Base-by-base conservation (phyloP, 2,113 vertebrate species). In the Phocoena phocoena region DNA sequence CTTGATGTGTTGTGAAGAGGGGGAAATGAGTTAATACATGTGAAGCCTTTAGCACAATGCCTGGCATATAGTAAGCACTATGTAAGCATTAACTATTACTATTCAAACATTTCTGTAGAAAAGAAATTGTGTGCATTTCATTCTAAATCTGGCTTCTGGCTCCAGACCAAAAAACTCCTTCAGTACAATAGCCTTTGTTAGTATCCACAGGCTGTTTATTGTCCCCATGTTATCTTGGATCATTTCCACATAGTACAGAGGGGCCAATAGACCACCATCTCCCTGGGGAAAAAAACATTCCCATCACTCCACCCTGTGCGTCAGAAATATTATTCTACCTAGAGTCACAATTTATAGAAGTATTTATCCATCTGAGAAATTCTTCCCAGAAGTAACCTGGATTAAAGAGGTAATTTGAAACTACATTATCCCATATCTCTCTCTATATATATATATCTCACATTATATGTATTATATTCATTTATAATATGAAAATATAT, bases 81-180 rank as follows among this genome's bases (percentile, higher is more conserved):
- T 10, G 58, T 53, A 60, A 90, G 41, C 65, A 83, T 79, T 77
- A 67, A 63, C 44, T 97, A 68, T 91, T 91, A 68, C 74, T 91
- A 62, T 89, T 81, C 44, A 82, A 73, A 82, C 28, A 2, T 58
- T 95, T 81, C 79, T 67, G 5, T 83, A 71, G 21, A 96, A 93
- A 31, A 93, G 44, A 95, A 93, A 96, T 71, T 53, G 23, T 79
- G 80, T 95, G 41, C 33, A 53, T 67, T 88, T 97, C 10, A 73
- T 58, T 89, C 79, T 77, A 91, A 95, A 77, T 73, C 62, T 88
- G 67, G 71, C 87, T 81, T 83, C 87, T 92, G 92, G 96, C 82
- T 95, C 81, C 71, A 81, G 28, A 88, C 62, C 96, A 84, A 77
- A 82, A 89, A 88, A 53, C 44, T 73, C n/a, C 81, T 93, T 93